Evolutionary conservation across 2,797 vertebrate genomes (phyloP).

Genomic region (Silurus lanzhouensis): DNA sequence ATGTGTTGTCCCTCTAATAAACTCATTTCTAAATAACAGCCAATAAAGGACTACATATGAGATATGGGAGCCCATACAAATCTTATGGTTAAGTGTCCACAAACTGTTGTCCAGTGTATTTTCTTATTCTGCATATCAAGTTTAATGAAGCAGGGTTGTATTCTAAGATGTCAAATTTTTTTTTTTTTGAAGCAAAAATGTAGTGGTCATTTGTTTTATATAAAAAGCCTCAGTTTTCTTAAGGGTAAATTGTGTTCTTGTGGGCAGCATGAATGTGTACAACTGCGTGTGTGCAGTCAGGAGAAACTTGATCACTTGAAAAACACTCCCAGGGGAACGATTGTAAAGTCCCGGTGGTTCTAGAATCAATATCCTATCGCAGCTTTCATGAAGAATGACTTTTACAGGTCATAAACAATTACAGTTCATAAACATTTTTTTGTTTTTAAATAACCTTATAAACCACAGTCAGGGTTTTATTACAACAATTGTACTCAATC

Average conservation of each 20-base stretch:
- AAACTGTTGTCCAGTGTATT: too few species aligned
- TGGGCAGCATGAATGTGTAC: slow-evolving; percentile 21
- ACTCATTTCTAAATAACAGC: too few species aligned
- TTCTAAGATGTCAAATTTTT: background rate
- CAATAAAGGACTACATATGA: too few species aligned
- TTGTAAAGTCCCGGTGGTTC: slow-evolving; percentile 11
- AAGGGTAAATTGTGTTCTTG: slow-evolving; percentile 3
- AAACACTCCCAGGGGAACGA: background rate
- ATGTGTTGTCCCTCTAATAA: too few species aligned
- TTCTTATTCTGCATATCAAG: background rate
- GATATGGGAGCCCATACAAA: too few species aligned
- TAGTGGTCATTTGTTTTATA: background rate
- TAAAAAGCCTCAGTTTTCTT: background rate
- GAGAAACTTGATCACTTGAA: slow-evolving; percentile 50
- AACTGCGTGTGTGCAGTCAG: slow-evolving; percentile 37
- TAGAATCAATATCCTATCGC: slow-evolving; percentile 48
- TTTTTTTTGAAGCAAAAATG: background rate
- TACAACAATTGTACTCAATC: background rate
- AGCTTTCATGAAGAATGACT: background rate
- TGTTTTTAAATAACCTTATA: slow-evolving; percentile 10
- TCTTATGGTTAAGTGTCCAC: too few species aligned
- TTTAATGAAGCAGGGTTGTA: background rate
- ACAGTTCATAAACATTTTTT: background rate
- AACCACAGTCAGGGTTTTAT: background rate
- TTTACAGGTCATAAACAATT: background rate